Base-by-base conservation (phyloP, 2,888 invertebrate genomes). In the Xylota sylvarum region DNA sequence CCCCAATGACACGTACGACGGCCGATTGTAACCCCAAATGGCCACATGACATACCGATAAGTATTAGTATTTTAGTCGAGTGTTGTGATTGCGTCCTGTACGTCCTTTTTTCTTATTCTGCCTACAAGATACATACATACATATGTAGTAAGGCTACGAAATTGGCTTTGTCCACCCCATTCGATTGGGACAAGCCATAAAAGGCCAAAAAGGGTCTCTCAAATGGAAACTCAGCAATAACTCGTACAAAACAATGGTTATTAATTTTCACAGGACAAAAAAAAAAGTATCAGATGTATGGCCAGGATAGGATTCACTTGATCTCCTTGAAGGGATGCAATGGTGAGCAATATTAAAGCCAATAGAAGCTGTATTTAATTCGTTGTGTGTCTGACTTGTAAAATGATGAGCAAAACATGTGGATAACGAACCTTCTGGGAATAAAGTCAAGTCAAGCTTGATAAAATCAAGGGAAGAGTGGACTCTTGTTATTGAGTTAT, bases 1-100 rank as follows among this genome's bases (percentile, higher is more conserved):
- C 56, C 12, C 17, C 19, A 55, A 65, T 64, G 72, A 30, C 77
- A 83, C 77, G 82, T 77, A 60, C 65, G 43, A 50, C 46, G 37
- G 58, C 40, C 50, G 48, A 65, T 72, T 64, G 56, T 56, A 50
- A 72, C 69, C 82, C 58, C 70, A 65, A 72, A 50, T 35, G 55
- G 58, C 56, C 64, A 70, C 35, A 58, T 35, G 50, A 52, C 50
- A 70, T 19, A 43, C 27, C 77, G 48, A 35, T 37, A 56, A 64
- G 60, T 48, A 32, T 37, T 27, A 43, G 52, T 35, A 37, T 70
- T 50, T 60, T 19, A 23, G 46, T 10, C 69, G 50, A 6, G 14
- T 27, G 35, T 65, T 10, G 12, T 43, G 64, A 52, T 76, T 64
- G 65, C 12, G 46, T 35, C 56, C 32, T 23, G 27, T 23, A 14